These are phyloP conservation scores for Coregonus suidteri DNA, from an alignment of 2,797 vertebrate species.

Conservation along the genomic window DNA sequence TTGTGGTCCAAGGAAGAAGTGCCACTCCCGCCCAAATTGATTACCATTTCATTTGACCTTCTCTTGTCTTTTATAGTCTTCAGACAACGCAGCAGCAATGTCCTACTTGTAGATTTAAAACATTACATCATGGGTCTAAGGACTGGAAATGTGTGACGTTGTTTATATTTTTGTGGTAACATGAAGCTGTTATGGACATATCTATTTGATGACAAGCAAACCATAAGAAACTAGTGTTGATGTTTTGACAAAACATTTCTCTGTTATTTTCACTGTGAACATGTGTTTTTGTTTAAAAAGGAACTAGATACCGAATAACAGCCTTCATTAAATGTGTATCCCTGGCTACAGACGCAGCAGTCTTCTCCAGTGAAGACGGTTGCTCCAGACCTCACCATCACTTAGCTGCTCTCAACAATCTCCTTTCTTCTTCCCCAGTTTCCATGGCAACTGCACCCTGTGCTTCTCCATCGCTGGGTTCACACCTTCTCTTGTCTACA, in stretches of 20 bases:
- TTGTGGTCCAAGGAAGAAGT: not conserved
- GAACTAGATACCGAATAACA: too few species aligned
- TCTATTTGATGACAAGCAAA: too few species aligned
- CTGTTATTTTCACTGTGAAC: too few species aligned
- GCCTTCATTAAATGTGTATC: too few species aligned
- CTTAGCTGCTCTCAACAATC: slow-evolving; percentile 44
- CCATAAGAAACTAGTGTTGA: too few species aligned
- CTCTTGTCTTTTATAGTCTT: not conserved
- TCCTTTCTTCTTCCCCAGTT: slow-evolving; percentile 53
- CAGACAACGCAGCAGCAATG: not conserved
- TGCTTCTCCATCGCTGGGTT: slow-evolving; percentile 43
- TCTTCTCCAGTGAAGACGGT: slow-evolving; percentile 15
- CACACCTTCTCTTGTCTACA: not conserved
- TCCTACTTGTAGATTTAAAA: not conserved
- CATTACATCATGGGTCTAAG: not conserved
- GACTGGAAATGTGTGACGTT: not conserved
- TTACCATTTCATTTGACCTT: not conserved
- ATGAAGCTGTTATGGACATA: too few species aligned
- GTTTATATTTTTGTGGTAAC: not conserved
- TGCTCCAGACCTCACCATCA: slow-evolving; percentile 31
- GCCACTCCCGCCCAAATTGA: not conserved
- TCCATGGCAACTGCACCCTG: slow-evolving; percentile 60
- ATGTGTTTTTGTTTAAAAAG: too few species aligned
- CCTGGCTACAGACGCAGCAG: not conserved
- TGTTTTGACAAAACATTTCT: too few species aligned